Conservation (phyloP, 1,140 invertebrate genomes). For the Cydia fagiglandana region DNA sequence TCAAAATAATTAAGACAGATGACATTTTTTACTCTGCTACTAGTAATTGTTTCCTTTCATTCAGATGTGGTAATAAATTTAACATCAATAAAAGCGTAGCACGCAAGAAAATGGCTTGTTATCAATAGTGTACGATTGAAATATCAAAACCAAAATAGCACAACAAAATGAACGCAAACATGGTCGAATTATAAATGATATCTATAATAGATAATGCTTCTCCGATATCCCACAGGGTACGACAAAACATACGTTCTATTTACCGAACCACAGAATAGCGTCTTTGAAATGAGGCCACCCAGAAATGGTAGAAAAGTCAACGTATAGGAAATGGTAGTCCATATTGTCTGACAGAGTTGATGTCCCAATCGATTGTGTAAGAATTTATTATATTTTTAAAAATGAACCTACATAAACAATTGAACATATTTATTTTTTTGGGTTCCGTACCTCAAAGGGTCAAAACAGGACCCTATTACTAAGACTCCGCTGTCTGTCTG, state of each 20-base stretch:
- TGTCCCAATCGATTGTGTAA: neutral
- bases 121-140: constrained; percentile 16
- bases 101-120: neutral
- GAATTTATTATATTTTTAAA: neutral
- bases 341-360: constrained; percentile 47
- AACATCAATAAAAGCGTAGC: neutral
- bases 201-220: neutral
- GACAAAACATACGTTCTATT: constrained; percentile 64
- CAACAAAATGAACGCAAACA: neutral
- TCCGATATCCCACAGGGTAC: constrained; percentile 32
- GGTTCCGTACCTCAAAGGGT: no score
- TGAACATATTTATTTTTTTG: no score
- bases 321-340: constrained; percentile 40
- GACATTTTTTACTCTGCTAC: neutral
- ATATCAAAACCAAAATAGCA: constrained; percentile 23
- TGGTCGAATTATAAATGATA: neutral
- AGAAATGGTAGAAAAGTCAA: constrained; percentile 54
- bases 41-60: neutral
- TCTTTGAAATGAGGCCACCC: constrained; percentile 59
- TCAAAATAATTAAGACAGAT: neutral
- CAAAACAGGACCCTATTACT: no score
- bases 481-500: no score
- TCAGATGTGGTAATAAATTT: neutral
- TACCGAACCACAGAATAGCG: constrained; percentile 40
- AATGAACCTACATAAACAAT: neutral